Evolutionary conservation across 2,888 invertebrate species (phyloP).

Genomic region (Pristionchus mayeri): DNA sequence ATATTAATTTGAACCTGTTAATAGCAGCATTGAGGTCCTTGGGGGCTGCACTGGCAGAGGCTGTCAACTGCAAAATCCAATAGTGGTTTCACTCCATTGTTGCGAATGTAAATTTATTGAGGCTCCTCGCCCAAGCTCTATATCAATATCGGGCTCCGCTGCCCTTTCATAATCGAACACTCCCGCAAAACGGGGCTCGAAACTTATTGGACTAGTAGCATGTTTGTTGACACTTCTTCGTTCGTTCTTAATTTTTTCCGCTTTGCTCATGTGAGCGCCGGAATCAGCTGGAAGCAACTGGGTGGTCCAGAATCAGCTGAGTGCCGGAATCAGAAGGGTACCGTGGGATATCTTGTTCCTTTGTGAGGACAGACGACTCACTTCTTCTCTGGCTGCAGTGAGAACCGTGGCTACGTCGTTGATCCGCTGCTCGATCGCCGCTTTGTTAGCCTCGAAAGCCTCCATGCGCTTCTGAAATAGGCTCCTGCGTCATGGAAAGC

Average conservation of each 20-base stretch:
- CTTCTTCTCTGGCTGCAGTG: neutral
- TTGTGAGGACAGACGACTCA: neutral
- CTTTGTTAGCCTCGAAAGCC: constrained; percentile 43
- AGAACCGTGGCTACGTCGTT: constrained; percentile 3
- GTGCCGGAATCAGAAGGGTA: no score
- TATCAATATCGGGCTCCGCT: neutral
- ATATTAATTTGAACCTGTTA: neutral
- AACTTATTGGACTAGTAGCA: no score
- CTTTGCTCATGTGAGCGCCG: neutral
- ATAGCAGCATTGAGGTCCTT: constrained; percentile 42
- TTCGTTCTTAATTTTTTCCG: neutral
- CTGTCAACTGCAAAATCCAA: neutral
- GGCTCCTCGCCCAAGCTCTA: neutral
- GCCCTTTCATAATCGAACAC: constrained; percentile 39
- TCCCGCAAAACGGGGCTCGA: neutral
- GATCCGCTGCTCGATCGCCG: constrained; percentile 15
- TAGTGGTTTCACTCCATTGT: constrained; percentile 31
- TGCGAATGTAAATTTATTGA: neutral
- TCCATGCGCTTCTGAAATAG: neutral
- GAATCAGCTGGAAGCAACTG: neutral
- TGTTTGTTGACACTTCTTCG: neutral
- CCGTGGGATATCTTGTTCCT: no score
- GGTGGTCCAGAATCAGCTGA: neutral
- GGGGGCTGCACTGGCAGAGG: neutral
- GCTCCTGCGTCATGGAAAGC: neutral